Percentiles rank a stretch among this genome's conserved stretches.
Conservation (phyloP, 2,797 vertebrate species). For the Characodon lateralis region DNA sequence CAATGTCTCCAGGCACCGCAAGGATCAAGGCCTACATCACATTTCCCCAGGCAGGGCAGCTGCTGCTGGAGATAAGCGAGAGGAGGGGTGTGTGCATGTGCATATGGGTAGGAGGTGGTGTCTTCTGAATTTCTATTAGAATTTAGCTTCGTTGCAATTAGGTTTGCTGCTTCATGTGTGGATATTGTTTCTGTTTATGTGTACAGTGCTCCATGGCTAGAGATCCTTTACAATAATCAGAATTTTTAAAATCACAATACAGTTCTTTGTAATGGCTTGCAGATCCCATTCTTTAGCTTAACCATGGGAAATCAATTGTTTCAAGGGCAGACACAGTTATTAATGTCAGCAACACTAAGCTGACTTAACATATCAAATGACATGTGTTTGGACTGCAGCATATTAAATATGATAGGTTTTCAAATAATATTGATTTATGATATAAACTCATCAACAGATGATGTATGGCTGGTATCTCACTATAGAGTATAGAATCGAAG, state of each 20-base stretch:
- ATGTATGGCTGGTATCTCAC: constrained; percentile 30
- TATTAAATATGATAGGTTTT: constrained; percentile 54
- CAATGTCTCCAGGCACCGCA: constrained; percentile 40
- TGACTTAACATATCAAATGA: constrained; percentile 38
- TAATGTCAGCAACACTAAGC: constrained; percentile 24
- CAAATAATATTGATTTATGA: constrained; percentile 62
- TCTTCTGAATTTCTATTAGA: constrained; percentile 9
- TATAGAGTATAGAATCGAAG: constrained; percentile 29
- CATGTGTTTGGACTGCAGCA: constrained; percentile 13
- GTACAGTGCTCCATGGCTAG: not conserved
- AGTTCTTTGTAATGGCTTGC: not conserved
- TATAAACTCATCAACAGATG: constrained; percentile 33
- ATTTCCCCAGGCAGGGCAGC: constrained; percentile 40
- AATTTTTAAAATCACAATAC: not conserved
- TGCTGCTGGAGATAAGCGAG: constrained; percentile 46
- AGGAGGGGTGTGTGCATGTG: not conserved
- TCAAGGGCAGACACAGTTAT: constrained; percentile 44
- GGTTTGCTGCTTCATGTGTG: constrained; percentile 17
- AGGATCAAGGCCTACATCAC: constrained; percentile 59
- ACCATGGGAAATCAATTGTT: constrained; percentile 48
- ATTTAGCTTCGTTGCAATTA: constrained; percentile 29
- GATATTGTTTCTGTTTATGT: not conserved
- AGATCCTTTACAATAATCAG: not conserved
- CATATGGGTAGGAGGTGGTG: constrained; percentile 2
- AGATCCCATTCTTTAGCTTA: constrained; percentile 19